phyloP scores from a whole-genome alignment of 2,797 vertebrate genomes.

The Squalus acanthias region DNA sequence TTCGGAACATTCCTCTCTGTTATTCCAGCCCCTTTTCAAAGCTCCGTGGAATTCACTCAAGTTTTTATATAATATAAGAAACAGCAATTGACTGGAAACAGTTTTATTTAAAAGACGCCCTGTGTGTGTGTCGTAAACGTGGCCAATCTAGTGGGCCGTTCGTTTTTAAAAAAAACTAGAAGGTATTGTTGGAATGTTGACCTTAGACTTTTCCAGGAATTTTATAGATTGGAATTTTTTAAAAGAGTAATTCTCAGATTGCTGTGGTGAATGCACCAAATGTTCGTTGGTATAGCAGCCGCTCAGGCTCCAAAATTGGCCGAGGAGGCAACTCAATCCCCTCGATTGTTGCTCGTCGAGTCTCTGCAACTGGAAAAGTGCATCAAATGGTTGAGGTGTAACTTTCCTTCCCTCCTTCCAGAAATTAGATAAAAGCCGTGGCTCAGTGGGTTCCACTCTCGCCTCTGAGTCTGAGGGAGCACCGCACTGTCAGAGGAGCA shows the following conservation, averaged over 20 bases:
- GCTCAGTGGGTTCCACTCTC: too few species aligned
- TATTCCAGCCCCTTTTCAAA: too few species aligned
- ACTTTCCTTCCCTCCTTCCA: too few species aligned
- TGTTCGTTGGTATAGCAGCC: background rate
- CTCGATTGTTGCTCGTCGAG: too few species aligned
- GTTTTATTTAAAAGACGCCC: background rate
- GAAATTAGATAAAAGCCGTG: too few species aligned
- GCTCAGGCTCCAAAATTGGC: background rate
- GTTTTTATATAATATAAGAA: background rate
- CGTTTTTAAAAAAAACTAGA: background rate
- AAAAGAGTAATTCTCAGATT: background rate
- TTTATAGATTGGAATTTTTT: background rate
- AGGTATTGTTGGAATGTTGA: background rate
- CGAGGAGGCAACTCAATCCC: conserved; percentile 30
- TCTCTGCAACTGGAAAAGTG: too few species aligned
- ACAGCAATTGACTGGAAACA: background rate
- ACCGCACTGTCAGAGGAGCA: too few species aligned
- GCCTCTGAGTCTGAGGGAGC: too few species aligned
- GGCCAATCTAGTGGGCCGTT: background rate
- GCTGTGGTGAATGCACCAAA: background rate
- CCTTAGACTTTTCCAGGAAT: background rate
- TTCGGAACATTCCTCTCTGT: too few species aligned
- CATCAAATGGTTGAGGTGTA: too few species aligned
- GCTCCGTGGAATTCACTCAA: background rate
- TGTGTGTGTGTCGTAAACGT: background rate